Percentiles rank a stretch among this genome's conserved stretches.
phyloP scores from a whole-genome alignment of 2,888 invertebrate genomes.

The Chromoteleia sp. region DNA sequence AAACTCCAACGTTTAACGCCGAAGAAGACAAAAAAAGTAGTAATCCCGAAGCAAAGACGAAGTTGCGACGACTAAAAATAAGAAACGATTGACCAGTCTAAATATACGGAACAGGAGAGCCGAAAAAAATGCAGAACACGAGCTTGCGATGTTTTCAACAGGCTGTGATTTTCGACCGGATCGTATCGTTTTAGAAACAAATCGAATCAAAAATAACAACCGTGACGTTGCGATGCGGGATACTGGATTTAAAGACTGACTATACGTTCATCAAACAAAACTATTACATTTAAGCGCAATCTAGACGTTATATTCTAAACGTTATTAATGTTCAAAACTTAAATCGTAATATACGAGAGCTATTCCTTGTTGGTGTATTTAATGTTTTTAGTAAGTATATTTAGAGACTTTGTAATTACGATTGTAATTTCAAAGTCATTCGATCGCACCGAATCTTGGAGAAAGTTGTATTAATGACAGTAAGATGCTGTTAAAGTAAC shows the following conservation, averaged over 20 bases:
- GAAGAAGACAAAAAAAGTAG: slow-evolving; percentile 8
- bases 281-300: background rate
- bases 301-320: background rate
- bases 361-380: slow-evolving; percentile 4
- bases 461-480: background rate
- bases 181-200: slow-evolving; percentile 9
- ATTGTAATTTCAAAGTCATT: background rate
- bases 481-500: no score
- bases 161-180: slow-evolving; percentile 26
- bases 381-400: background rate
- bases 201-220: slow-evolving; percentile 7
- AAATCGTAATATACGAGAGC: slow-evolving; percentile 2
- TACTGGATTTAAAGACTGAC: slow-evolving; percentile 16
- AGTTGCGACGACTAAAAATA: slow-evolving; percentile 38
- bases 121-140: slow-evolving; percentile 1
- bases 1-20: slow-evolving; percentile 16
- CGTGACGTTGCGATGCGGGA: background rate
- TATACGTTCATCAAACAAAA: slow-evolving; percentile 8
- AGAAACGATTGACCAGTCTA: slow-evolving; percentile 33
- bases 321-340: background rate
- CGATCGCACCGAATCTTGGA: background rate
- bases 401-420: no score
- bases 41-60: slow-evolving; percentile 17
- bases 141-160: slow-evolving; percentile 19
- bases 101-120: slow-evolving; percentile 36